Percentiles rank a stretch among this genome's conserved stretches.
Evolutionary conservation across 2,113 vertebrate genomes (phyloP).

Genomic region (crab-eating macaque (Macaca fascicularis)): T2T-MFA8v1.1 NC_088378.1:1509001-1509500

Average conservation of each 20-base stretch:
- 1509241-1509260: no score
- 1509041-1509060: fast-evolving
- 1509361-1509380: not conserved
- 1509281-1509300: not conserved
- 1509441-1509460: not conserved
- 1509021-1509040: fast-evolving
- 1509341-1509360: not conserved
- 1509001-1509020: fast-evolving
- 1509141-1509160: fast-evolving
- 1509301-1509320: not conserved
- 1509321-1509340: not conserved
- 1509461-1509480: no score
- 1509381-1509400: not conserved
- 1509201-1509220: no score
- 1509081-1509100: fast-evolving
- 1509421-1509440: not conserved
- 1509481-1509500: no score
- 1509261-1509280: no score
- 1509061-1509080: fast-evolving
- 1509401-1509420: not conserved
- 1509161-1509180: fast-evolving
- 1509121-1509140: fast-evolving
- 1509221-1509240: fast-evolving
- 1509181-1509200: fast-evolving
- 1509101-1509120: no score